These are phyloP conservation scores for Etia nguti DNA, from an alignment of 2,113 vertebrate genomes.

Conservation along the genomic window DNA sequence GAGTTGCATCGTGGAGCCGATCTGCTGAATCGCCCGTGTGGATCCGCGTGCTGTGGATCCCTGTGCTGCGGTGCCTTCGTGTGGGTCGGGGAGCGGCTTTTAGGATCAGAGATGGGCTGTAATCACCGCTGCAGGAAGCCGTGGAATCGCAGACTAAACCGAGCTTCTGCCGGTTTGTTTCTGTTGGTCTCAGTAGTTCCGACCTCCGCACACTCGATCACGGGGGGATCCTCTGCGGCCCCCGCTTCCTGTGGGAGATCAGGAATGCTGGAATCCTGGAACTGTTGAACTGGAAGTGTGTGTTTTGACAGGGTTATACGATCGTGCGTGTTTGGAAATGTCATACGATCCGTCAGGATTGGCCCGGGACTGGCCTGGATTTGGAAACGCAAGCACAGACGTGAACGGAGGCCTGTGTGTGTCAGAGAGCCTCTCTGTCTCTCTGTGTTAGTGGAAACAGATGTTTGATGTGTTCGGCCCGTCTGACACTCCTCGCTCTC, in stretches of 20 bases:
- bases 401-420: slow-evolving; percentile 14
- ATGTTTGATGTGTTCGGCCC: slow-evolving; percentile 31
- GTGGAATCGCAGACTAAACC: rapidly evolving
- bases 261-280: slow-evolving; percentile 50
- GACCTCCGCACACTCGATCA: not conserved
- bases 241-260: slow-evolving; percentile 19
- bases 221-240: not conserved
- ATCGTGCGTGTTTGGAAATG: slow-evolving; percentile 4
- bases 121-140: not conserved
- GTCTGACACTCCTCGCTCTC: not conserved
- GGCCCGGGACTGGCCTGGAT: not conserved
- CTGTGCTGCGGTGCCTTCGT: too few relatives aligned
- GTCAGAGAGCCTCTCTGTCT: not conserved
- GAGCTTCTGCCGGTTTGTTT: rapidly evolving
- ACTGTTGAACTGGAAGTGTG: slow-evolving; percentile 28
- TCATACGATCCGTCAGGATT: slow-evolving; percentile 13
- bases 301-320: slow-evolving; percentile 48
- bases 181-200: not conserved
- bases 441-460: slow-evolving; percentile 54
- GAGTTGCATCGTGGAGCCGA: not conserved
- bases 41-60: not conserved
- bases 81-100: rapidly evolving
- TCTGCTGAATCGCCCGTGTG: not conserved
- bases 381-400: slow-evolving; percentile 18
- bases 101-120: not conserved